phyloP scores from a whole-genome alignment of 2,113 vertebrate genomes.

The Panthera uncia region DNA sequence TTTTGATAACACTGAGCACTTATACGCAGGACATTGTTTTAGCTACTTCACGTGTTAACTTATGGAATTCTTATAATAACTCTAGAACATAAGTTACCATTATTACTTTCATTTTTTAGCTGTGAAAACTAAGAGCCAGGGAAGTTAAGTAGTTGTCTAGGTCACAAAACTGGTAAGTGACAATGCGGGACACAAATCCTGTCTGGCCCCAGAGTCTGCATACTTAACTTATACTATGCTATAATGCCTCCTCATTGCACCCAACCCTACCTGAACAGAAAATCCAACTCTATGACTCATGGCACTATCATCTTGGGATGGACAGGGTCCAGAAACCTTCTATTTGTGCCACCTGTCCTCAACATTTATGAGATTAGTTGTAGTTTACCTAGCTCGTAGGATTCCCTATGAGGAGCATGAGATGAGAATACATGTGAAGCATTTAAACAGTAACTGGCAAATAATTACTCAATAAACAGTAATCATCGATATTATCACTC shows the following conservation, averaged over 20 bases:
- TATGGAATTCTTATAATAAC: conserved; percentile 3
- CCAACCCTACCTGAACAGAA: conserved; percentile 40
- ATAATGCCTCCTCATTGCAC: background rate
- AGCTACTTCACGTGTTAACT: conserved; percentile 18
- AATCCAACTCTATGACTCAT: conserved; percentile 30
- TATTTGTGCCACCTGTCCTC: conserved; percentile 17
- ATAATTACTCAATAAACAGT: conserved; percentile 46
- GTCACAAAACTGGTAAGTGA: conserved; percentile 5
- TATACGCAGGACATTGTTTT: background rate
- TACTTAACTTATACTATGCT: background rate
- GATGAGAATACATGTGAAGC: background rate
- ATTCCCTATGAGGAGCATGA: background rate
- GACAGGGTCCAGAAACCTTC: background rate
- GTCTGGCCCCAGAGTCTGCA: background rate
- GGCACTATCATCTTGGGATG: background rate
- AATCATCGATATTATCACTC: background rate
- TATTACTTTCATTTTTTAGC: conserved; percentile 13
- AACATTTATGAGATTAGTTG: background rate
- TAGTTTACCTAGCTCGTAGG: conserved; percentile 21
- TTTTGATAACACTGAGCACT: background rate
- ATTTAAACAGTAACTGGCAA: background rate
- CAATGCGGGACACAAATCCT: background rate
- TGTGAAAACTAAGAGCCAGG: background rate
- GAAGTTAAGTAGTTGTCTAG: background rate
- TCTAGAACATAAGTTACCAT: background rate